Evolutionary conservation across 1,140 invertebrate genomes (phyloP), one percentile per base, ranked within the genome.

Genomic region (Dryas iulia): DNA sequence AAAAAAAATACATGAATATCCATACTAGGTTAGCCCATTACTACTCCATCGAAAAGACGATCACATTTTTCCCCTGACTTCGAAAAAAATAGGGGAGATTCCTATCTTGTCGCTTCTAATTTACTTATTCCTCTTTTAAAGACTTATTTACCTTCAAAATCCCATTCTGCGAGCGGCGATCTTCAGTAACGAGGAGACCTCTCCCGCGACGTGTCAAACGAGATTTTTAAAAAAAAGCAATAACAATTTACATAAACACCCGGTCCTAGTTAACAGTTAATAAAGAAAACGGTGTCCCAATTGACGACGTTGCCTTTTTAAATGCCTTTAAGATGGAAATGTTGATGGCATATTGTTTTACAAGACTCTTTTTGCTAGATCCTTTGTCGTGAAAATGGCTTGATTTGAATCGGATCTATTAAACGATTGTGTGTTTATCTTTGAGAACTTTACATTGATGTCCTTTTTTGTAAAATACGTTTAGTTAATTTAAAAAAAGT

Each of bases 121-220:
- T 94, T 94, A 94, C 93, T 94, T 94, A 94, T 94, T 93, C 90
- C 93, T 93, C 91, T 92, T 92, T 93, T 93, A 93, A 92, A 93
- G 93, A 94, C 93, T 93, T 94, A 93, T 94, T 94, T 93, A 93
- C 93, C 89, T 92, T 91, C 90, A 89, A 90, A 92, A 92, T 92
- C 90, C 89, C 86, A 91, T 92, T 92, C 90, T 92, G 83, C 83
- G 69, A 79, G 79, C 83, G 84, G 83, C 76, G 79, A 79, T 77
- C 80, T 81, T 71, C 80, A 74, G 83, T 80, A 90, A 91, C 80
- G 82, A 79, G 68, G 63, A 77, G 78, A 77, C 77, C 82, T 84
- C 81, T 79, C 81, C 65, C 66, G 74, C 72, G 82, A 91, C 89
- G 86, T 91, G 87, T 89, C 85, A 85, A 89, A 87, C 85, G 87